phyloP scores from a whole-genome alignment of 2,797 vertebrate species.

The Cossypha polioptera region DNA sequence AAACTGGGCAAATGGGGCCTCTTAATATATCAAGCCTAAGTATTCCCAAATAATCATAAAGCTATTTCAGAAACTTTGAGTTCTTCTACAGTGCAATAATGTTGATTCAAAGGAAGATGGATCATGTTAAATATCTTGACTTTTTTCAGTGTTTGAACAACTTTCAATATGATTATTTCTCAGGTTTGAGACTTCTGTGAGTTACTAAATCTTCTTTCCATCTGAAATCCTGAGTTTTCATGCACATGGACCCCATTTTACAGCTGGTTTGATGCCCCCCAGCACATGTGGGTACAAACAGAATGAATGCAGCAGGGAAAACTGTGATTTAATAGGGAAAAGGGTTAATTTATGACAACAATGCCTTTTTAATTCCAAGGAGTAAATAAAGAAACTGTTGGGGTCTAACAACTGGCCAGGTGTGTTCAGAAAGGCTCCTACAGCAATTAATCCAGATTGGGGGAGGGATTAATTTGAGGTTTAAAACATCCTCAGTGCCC shows the following conservation, averaged over 20 bases:
- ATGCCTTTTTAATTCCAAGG: neutral
- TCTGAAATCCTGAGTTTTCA: neutral
- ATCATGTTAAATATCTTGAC: neutral
- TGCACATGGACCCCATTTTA: neutral
- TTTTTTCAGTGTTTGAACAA: neutral
- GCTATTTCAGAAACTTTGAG: neutral
- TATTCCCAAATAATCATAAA: neutral
- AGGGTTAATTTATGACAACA: neutral
- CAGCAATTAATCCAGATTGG: no score
- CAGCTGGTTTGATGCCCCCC: neutral
- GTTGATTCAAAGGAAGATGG: neutral
- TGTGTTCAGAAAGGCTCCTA: no score
- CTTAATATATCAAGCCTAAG: neutral
- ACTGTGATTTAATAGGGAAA: neutral
- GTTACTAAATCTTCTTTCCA: neutral
- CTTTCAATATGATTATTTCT: neutral
- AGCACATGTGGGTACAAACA: accelerated
- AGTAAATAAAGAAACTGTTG: neutral
- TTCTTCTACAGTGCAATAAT: neutral
- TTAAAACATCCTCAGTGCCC: neutral
- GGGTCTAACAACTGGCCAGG: no score
- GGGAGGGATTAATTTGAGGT: neutral
- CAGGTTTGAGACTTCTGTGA: neutral
- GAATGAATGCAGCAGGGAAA: neutral
- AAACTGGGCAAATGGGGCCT: neutral